Percentiles rank a stretch among this genome's conserved stretches.
These are phyloP conservation scores for Ladona fulva DNA, from an alignment of 1,140 invertebrate genomes.

Conservation along the genomic window DNA sequence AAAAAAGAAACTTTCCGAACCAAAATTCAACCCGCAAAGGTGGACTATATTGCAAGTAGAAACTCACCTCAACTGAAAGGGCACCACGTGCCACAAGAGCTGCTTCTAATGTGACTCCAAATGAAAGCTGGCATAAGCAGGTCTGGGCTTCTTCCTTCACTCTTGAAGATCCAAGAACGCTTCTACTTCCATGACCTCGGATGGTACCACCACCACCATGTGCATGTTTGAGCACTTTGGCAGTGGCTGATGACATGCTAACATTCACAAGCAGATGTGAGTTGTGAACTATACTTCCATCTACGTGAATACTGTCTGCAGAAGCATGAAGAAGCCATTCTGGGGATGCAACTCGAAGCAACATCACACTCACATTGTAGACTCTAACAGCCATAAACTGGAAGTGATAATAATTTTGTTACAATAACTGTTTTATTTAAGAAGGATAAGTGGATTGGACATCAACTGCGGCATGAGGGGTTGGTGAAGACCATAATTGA, in stretches of 20 bases:
- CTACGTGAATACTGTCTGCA: constrained; percentile 63
- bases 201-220: background rate
- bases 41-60: too few species aligned
- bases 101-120: constrained; percentile 62
- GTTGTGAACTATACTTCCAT: constrained; percentile 62
- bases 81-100: constrained; percentile 64
- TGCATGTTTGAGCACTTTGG: constrained; percentile 38
- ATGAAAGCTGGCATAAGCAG: constrained; percentile 57
- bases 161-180: constrained; percentile 33
- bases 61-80: constrained; percentile 60
- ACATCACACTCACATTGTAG: constrained; percentile 66
- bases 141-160: constrained; percentile 31
- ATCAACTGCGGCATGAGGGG: too few species aligned
- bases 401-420: constrained; percentile 28
- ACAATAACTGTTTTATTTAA: too few species aligned
- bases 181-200: constrained; percentile 13
- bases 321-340: constrained; percentile 68
- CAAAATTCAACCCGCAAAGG: too few species aligned
- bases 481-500: too few species aligned
- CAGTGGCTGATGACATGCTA: constrained; percentile 26
- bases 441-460: too few species aligned
- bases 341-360: constrained; percentile 50
- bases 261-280: constrained; percentile 56
- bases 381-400: constrained; percentile 78
- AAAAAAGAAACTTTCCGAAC: too few species aligned